A percentile compares a stretch with the other conserved stretches of the same genome.
Evolutionary conservation across 1,140 invertebrate species (phyloP).

Genomic region (Tetragnatha versicolor): DNA sequence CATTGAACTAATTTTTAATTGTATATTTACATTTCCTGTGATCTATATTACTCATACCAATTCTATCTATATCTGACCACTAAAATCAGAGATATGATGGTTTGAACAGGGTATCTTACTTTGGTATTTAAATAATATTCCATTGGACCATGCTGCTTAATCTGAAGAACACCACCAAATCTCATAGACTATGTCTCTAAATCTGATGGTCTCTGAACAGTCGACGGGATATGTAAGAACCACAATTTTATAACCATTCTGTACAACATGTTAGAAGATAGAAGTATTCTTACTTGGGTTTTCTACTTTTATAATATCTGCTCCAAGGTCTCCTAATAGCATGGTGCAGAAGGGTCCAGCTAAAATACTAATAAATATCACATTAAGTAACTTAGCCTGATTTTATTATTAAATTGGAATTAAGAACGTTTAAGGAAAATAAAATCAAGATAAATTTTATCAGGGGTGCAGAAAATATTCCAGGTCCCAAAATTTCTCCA

Average conservation of each 20-base stretch:
- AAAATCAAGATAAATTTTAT: background rate
- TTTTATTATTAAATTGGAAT: background rate
- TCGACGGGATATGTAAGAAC: background rate
- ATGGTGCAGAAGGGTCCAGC: conserved; percentile 90
- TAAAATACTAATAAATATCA: conserved; percentile 70
- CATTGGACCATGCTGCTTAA: background rate
- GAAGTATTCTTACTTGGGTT: conserved; percentile 65
- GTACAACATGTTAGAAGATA: background rate
- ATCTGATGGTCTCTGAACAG: background rate
- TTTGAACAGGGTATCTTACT: background rate
- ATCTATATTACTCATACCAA: no score
- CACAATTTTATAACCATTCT: background rate
- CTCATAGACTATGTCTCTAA: background rate
- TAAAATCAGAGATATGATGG: no score
- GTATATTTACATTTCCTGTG: no score
- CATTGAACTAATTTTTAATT: no score
- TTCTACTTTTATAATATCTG: conserved; percentile 87
- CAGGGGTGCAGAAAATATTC: background rate
- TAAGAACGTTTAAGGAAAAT: background rate
- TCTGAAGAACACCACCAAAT: background rate
- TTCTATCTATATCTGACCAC: no score
- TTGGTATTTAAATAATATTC: background rate
- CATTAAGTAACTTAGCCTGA: background rate
- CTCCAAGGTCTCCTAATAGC: conserved; percentile 91
- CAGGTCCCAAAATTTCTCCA: background rate